Conservation (phyloP, 1,140 invertebrate species). For the Listronotus bonariensis region DNA sequence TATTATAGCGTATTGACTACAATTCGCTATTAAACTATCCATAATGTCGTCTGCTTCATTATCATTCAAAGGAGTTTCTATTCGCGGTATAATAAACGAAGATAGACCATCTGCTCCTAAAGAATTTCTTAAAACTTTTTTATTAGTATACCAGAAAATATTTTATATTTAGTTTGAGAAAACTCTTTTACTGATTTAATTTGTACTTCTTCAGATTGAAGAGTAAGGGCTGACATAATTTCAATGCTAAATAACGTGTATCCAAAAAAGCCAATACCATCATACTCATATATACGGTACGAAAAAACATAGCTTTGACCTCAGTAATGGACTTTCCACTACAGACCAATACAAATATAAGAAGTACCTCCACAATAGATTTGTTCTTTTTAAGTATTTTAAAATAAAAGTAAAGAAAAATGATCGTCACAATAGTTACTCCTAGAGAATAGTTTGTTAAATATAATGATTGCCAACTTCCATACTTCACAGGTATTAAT, state of each 20-base stretch:
- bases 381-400: neutral
- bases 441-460: neutral
- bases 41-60: neutral
- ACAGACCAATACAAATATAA: constrained; percentile 12
- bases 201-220: neutral
- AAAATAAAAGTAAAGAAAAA: constrained; percentile 14
- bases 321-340: constrained; percentile 8
- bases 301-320: constrained; percentile 2
- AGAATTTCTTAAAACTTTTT: neutral
- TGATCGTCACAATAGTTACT: neutral
- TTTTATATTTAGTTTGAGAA: constrained; percentile 1
- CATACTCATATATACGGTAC: constrained; percentile 17
- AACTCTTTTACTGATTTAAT: constrained; percentile 22
- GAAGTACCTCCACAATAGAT: constrained; percentile 4
- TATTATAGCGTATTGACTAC: constrained; percentile 9
- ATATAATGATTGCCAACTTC: neutral
- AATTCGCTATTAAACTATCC: constrained; percentile 2
- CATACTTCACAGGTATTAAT: constrained; percentile 11
- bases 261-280: constrained; percentile 19
- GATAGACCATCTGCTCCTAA: neutral
- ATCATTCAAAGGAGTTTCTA: neutral
- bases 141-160: neutral
- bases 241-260: constrained; percentile 14
- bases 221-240: constrained; percentile 1
- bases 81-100: neutral